Evolutionary conservation across 1,140 invertebrate genomes (phyloP), one percentile per base, ranked within the genome.

Genomic region (Bilobella aurantiaca): DNA sequence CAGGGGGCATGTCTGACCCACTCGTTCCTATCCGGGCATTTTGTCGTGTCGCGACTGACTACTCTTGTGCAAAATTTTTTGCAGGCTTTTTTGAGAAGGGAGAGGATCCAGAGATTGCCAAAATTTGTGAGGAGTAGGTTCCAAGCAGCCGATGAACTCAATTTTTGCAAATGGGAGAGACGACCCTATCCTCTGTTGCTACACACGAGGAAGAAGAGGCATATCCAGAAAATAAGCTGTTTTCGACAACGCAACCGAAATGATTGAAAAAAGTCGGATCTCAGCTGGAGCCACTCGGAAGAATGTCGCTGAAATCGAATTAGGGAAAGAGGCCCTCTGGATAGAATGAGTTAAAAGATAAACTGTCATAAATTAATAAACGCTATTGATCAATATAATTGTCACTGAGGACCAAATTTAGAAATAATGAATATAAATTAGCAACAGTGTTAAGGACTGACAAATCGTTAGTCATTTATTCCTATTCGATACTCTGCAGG

Each of bases 401-500:
- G n/a, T n/a, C n/a, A n/a, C n/a, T n/a, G n/a, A n/a, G n/a, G n/a
- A n/a, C n/a, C n/a, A n/a, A n/a, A n/a, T n/a, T n/a, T n/a, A n/a
- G n/a, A n/a, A n/a, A n/a, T n/a, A n/a, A n/a, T n/a, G 34, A 12
- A 42, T 42, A 42, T 42, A 12, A 18, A 42, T 42, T 42, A 42
- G 34, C 34, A 18, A 42, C 34, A 18, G 34, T 12, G 34, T 18
- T 42, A 12, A 18, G 21, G 49, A 53, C 14, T 8, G 23, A 53
- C 12, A 23, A 53, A 23, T 53, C 49, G 49, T 53, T 53, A 53
- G 49, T 23, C 49, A 53, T 53, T 53, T 53, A 53, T 53, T 53
- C 49, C 49, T 23, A 12, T 8, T 53, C 37, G 8, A 12, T 12
- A 42, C 8, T 42, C 8, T 42, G 37, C n/a, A n/a, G n/a, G n/a